Percentiles rank a stretch among this genome's conserved stretches.
phyloP scores from a whole-genome alignment of 2,113 vertebrate genomes.

The Pseudorasbora parva region DNA sequence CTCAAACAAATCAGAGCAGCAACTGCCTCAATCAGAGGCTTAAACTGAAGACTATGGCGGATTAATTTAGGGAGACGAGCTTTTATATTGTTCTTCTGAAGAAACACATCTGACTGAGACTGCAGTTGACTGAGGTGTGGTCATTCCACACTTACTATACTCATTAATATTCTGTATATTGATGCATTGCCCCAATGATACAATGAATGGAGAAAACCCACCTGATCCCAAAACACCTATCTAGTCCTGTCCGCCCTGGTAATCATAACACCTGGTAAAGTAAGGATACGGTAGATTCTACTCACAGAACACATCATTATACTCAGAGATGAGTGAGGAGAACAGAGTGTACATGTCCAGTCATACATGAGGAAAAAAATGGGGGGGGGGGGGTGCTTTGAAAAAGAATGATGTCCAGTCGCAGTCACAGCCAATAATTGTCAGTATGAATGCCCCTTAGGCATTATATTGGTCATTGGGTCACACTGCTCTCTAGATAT shows the following conservation, averaged over 20 bases:
- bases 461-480: neutral
- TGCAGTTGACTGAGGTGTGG: neutral
- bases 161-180: neutral
- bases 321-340: neutral
- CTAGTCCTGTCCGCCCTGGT: too few species aligned
- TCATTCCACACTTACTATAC: neutral
- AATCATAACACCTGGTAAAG: neutral
- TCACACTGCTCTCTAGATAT: conserved; percentile 16
- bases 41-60: neutral
- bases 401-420: neutral
- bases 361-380: too few species aligned
- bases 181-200: neutral
- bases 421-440: neutral
- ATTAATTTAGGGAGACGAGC: conserved; percentile 10
- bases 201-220: neutral
- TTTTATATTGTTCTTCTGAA: conserved; percentile 17
- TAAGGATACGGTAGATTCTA: neutral
- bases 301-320: neutral
- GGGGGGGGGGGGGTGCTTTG: too few species aligned
- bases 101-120: neutral
- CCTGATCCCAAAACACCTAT: neutral
- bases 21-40: neutral
- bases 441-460: neutral
- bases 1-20: neutral
- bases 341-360: neutral